A percentile compares a stretch with the other conserved stretches of the same genome.
Conservation (phyloP, 2,113 vertebrate species). For the Menidia beryllina region DNA sequence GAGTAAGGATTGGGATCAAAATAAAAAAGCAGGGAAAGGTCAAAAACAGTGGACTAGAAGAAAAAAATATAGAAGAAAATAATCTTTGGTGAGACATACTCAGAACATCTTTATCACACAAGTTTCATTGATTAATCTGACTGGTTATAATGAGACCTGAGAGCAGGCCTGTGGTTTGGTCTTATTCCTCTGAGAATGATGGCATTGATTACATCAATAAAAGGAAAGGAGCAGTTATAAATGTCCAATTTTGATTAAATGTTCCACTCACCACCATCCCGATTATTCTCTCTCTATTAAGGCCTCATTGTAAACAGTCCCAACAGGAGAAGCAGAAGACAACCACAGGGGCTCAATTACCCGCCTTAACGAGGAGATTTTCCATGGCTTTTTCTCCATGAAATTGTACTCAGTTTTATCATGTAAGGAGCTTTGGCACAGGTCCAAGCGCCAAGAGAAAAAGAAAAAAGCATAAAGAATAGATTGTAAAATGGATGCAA, state of each 20-base stretch:
- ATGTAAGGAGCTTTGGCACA: constrained; percentile 41
- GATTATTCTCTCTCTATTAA: constrained; percentile 38
- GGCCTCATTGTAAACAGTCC: constrained; percentile 60
- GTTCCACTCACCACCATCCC: constrained; percentile 59
- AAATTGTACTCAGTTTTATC: constrained; percentile 43
- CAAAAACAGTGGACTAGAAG: too few species aligned
- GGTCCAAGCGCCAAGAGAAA: constrained; percentile 5
- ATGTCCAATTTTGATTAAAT: constrained; percentile 49
- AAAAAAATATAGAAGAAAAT: too few species aligned
- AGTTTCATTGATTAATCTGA: background rate
- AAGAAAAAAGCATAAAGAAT: constrained; percentile 28
- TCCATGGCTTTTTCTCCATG: constrained; percentile 51
- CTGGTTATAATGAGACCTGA: background rate
- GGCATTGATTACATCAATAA: constrained; percentile 43
- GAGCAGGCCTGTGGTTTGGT: constrained; percentile 39
- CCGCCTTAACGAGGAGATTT: constrained; percentile 58
- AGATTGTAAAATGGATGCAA: constrained; percentile 47
- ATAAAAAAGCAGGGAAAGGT: too few species aligned
- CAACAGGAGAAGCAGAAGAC: constrained; percentile 55
- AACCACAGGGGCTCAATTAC: constrained; percentile 59
- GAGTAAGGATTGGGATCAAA: too few species aligned
- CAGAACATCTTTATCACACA: background rate
- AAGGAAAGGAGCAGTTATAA: constrained; percentile 24
- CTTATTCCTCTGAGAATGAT: constrained; percentile 26
- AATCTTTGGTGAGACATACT: too few species aligned